Conservation (phyloP, 2,888 invertebrate species). For the Anoplius nigerrimus region DNA sequence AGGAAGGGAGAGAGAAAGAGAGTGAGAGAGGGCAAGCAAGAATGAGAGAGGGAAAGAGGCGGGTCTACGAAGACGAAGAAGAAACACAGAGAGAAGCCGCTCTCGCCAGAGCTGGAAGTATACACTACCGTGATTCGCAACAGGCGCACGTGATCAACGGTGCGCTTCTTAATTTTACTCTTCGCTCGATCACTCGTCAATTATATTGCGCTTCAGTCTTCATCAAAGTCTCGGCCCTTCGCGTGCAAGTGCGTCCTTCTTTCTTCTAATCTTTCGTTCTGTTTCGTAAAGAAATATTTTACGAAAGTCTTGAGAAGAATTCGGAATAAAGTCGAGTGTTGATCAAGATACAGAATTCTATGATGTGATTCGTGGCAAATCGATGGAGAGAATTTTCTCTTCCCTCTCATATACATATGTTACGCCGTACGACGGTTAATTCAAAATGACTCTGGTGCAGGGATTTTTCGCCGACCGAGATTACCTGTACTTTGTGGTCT, state of each 20-base stretch:
- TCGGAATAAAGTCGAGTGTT: no score
- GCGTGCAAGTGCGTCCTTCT: not conserved
- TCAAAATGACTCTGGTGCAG: no score
- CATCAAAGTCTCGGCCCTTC: no score
- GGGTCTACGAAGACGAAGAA: constrained; percentile 44
- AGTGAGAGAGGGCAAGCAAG: constrained; percentile 18
- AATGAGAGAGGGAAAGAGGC: constrained; percentile 14
- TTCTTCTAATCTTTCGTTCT: not conserved
- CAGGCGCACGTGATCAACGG: constrained; percentile 55
- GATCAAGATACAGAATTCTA: no score
- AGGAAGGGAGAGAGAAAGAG: constrained; percentile 26
- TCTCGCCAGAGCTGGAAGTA: constrained; percentile 45
- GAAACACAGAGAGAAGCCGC: constrained; percentile 47
- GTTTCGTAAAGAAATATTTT: not conserved
- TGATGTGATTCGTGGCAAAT: no score
- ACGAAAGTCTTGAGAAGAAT: no score
- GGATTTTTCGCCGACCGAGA: not conserved
- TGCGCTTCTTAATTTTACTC: no score
- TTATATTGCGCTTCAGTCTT: no score
- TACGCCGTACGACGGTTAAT: no score
- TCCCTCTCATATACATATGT: no score
- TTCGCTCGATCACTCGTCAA: no score
- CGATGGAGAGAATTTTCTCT: no score
- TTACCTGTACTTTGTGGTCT: not conserved
- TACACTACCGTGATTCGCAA: constrained; percentile 55